These are phyloP conservation scores for Tachuris rubrigastra DNA, from an alignment of 2,113 vertebrate species.

Conservation along the genomic window DNA sequence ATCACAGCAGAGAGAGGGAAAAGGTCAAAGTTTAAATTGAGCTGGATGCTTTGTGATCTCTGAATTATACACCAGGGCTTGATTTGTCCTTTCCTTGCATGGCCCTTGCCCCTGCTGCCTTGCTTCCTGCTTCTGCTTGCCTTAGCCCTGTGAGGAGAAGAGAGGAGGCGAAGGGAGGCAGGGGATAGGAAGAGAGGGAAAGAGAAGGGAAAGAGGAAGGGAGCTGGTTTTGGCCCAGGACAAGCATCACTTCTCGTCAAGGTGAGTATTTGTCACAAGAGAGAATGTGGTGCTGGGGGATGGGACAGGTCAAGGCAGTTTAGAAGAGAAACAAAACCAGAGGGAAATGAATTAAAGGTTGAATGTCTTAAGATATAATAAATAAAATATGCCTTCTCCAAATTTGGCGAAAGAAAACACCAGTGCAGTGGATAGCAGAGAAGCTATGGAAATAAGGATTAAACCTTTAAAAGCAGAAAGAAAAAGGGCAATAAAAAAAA, in stretches of 20 bases:
- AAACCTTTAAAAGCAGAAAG: not conserved
- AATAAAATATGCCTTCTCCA: not conserved
- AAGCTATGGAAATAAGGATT: not conserved
- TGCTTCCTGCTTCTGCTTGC: not conserved
- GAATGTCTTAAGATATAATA: not conserved
- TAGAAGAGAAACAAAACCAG: not conserved
- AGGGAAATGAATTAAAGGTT: not conserved
- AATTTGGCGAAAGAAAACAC: not conserved
- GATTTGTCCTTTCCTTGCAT: not conserved
- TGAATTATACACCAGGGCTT: not conserved
- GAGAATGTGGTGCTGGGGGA: not conserved
- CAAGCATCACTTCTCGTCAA: not conserved
- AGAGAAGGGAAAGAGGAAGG: not conserved
- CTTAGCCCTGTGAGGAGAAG: not conserved
- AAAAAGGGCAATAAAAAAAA: not conserved
- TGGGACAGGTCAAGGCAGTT: not conserved
- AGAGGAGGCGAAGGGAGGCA: not conserved
- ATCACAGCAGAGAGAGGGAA: slow-evolving; percentile 31
- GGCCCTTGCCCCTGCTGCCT: accelerated
- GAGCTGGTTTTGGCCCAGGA: not conserved
- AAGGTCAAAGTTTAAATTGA: slow-evolving; percentile 48
- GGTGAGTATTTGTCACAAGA: not conserved
- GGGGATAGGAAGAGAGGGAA: not conserved
- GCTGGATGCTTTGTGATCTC: not conserved
- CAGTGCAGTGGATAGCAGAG: not conserved